Conservation (phyloP, 2,797 vertebrate genomes). For the Bradypodion pumilum region DNA sequence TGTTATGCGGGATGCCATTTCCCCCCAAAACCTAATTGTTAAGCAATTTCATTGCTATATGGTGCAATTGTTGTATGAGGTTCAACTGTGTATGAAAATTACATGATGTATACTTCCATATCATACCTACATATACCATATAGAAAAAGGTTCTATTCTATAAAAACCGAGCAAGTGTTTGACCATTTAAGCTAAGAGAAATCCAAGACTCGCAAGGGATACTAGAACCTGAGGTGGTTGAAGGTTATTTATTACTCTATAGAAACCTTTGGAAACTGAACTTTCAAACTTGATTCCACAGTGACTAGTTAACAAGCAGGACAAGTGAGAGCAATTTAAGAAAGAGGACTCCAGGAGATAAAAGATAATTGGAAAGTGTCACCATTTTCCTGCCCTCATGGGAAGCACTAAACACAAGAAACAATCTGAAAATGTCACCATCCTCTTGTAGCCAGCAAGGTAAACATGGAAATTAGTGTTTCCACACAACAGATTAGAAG, state of each 20-base stretch:
- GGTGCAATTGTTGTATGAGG: too few relatives aligned
- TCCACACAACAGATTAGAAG: slow-evolving; percentile 27
- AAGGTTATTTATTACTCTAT: slow-evolving; percentile 18
- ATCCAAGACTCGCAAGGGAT: slow-evolving; percentile 14
- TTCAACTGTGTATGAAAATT: too few relatives aligned
- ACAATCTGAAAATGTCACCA: neutral
- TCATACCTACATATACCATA: neutral
- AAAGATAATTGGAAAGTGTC: slow-evolving; percentile 35
- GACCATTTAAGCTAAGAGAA: neutral
- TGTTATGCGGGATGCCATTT: too few relatives aligned
- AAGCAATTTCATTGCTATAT: too few relatives aligned
- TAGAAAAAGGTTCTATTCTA: slow-evolving; percentile 19
- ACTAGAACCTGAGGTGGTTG: neutral
- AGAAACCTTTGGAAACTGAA: slow-evolving; percentile 39
- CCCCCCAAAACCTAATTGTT: too few relatives aligned
- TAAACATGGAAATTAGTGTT: slow-evolving; percentile 12
- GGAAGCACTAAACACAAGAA: slow-evolving; percentile 21
- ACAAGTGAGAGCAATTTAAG: slow-evolving; percentile 33
- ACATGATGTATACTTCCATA: neutral
- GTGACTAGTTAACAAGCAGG: slow-evolving; percentile 26
- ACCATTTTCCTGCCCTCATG: slow-evolving; percentile 22
- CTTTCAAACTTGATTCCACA: slow-evolving; percentile 31
- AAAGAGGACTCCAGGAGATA: slow-evolving; percentile 32
- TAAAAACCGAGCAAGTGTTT: neutral
- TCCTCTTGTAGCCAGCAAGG: neutral